phyloP scores from a whole-genome alignment of 2,797 vertebrate genomes.

The Chiroxiphia lanceolata region DNA sequence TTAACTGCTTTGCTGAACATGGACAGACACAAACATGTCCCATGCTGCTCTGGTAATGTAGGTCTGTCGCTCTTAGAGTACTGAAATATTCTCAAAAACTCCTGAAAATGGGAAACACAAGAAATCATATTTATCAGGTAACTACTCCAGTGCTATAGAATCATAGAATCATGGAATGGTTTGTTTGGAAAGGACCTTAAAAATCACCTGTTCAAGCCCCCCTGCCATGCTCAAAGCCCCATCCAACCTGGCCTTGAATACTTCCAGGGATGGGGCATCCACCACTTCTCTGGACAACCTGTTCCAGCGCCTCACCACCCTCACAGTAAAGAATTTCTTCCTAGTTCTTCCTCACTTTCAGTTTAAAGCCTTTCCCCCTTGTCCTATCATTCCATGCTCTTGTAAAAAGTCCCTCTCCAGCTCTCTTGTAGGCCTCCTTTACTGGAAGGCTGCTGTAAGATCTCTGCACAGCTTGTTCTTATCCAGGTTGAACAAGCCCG shows the following conservation, averaged over 20 bases:
- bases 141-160: background rate
- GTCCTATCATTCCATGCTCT: background rate
- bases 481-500: background rate
- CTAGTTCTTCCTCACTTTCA: background rate
- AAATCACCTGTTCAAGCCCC: background rate
- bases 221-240: background rate
- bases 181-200: background rate
- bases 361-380: background rate
- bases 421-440: background rate
- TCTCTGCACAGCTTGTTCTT: background rate
- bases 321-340: background rate
- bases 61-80: background rate
- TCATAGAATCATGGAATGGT: background rate
- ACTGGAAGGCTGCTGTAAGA: background rate
- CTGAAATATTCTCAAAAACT: background rate
- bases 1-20: background rate
- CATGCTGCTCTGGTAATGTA: fast-evolving
- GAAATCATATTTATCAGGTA: background rate
- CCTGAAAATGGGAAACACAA: background rate
- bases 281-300: background rate
- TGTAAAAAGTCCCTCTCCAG: background rate
- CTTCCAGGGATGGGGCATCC: background rate
- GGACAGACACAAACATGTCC: background rate
- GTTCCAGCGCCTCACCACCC: background rate
- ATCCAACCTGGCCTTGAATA: background rate